These are phyloP conservation scores for Oostethus manadensis DNA, from an alignment of 2,113 vertebrate species.

Conservation along the genomic window DNA sequence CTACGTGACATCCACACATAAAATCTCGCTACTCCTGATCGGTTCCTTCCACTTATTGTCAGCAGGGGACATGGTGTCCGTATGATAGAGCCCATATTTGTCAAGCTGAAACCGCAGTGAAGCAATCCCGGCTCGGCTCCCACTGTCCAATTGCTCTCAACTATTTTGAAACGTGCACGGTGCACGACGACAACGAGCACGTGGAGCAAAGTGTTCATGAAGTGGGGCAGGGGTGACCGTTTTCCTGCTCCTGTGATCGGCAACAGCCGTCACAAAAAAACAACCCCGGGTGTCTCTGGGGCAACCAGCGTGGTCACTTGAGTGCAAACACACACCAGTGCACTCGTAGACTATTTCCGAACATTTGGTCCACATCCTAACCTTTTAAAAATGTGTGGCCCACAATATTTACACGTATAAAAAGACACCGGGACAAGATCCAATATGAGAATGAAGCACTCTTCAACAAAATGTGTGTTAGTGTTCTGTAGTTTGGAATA, in stretches of 20 bases:
- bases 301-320: slow-evolving; percentile 41
- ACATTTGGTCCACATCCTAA: background rate
- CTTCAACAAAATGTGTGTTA: too few relatives aligned
- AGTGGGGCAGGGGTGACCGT: slow-evolving; percentile 67
- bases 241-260: slow-evolving; percentile 65
- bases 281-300: slow-evolving; percentile 34
- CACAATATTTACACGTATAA: too few relatives aligned
- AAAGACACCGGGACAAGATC: too few relatives aligned
- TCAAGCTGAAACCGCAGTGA: background rate
- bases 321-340: background rate
- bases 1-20: slow-evolving; percentile 7
- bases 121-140: background rate
- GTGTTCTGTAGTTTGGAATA: too few relatives aligned
- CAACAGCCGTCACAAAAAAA: slow-evolving; percentile 34
- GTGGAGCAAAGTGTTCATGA: slow-evolving; percentile 16
- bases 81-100: too few relatives aligned
- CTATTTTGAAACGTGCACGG: background rate
- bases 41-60: slow-evolving; percentile 50
- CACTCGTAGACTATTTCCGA: background rate
- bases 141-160: background rate
- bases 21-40: background rate
- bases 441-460: too few relatives aligned
- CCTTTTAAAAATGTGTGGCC: background rate
- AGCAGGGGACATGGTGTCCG: background rate
- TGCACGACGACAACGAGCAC: background rate